Conservation (phyloP, 2,113 vertebrate genomes). For the Mustela lutreola region DNA sequence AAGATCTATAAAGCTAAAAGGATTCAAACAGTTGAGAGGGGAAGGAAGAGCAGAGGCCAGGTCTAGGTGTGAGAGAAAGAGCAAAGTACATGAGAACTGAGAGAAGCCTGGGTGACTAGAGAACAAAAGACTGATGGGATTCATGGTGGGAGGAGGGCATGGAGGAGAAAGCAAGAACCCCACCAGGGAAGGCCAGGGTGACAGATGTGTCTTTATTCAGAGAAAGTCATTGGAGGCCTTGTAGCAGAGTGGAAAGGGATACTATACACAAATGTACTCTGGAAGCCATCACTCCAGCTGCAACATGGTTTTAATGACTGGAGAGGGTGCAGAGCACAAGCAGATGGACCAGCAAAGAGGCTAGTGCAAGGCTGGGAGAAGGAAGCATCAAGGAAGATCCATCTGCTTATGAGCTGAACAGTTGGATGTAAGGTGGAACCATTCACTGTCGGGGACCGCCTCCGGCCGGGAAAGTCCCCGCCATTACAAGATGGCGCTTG, state of each 20-base stretch:
- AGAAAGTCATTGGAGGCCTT: not conserved
- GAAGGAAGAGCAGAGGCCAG: not conserved
- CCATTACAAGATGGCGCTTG: too few relatives aligned
- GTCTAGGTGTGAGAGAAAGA: not conserved
- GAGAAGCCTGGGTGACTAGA: too few relatives aligned
- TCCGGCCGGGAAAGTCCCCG: too few relatives aligned
- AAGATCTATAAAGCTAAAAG: not conserved
- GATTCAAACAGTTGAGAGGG: not conserved
- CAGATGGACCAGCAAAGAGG: not conserved
- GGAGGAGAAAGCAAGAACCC: not conserved
- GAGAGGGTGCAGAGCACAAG: not conserved
- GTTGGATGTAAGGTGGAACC: not conserved
- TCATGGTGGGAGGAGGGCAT: not conserved
- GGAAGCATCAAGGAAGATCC: not conserved
- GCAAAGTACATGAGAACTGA: not conserved
- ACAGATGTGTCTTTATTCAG: not conserved
- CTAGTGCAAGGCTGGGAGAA: not conserved
- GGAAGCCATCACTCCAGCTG: not conserved
- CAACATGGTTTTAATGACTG: too few relatives aligned
- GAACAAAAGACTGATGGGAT: not conserved
- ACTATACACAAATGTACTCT: not conserved
- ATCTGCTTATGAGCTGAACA: not conserved
- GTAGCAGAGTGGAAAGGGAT: not conserved
- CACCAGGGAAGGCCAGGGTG: not conserved
- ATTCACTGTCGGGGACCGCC: not conserved